phyloP scores from a whole-genome alignment of 2,888 invertebrate genomes.

The Lasius platythorax region DNA sequence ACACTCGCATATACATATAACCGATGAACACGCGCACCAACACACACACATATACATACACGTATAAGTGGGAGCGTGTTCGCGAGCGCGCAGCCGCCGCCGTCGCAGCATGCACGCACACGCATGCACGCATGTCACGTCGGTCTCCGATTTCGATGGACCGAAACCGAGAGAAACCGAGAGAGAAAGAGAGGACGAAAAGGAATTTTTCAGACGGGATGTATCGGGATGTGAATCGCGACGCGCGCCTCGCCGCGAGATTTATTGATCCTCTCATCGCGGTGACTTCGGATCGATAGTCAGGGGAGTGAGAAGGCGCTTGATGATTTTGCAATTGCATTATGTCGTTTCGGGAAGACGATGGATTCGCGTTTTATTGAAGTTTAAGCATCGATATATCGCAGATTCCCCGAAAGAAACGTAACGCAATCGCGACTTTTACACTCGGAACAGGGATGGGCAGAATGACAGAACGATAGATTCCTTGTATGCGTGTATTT shows the following conservation, averaged over 20 bases:
- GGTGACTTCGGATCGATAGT: slow-evolving; percentile 9
- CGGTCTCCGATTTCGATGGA: slow-evolving; percentile 40
- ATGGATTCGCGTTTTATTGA: background rate
- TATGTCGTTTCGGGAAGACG: background rate
- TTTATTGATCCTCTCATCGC: slow-evolving; percentile 71
- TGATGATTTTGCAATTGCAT: background rate
- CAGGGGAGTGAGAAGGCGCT: background rate
- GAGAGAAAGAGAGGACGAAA: slow-evolving; percentile 20
- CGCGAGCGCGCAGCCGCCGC: background rate
- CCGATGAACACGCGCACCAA: slow-evolving; percentile 4
- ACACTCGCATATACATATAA: slow-evolving; percentile 28
- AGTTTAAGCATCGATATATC: too few species aligned
- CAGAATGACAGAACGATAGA: background rate
- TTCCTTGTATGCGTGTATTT: background rate
- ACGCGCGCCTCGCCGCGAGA: slow-evolving; percentile 49
- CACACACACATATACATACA: background rate
- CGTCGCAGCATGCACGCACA: background rate
- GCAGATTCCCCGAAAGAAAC: background rate
- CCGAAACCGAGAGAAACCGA: slow-evolving; percentile 4
- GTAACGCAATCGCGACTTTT: background rate
- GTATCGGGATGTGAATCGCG: background rate
- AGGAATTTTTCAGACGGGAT: slow-evolving; percentile 51
- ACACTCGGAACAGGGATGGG: background rate
- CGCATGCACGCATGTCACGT: slow-evolving; percentile 1
- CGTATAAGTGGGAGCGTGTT: too few species aligned